phyloP scores from a whole-genome alignment of 37 sponge, comb jelly and placozoan genomes.

The Tethya wilhelma region DNA sequence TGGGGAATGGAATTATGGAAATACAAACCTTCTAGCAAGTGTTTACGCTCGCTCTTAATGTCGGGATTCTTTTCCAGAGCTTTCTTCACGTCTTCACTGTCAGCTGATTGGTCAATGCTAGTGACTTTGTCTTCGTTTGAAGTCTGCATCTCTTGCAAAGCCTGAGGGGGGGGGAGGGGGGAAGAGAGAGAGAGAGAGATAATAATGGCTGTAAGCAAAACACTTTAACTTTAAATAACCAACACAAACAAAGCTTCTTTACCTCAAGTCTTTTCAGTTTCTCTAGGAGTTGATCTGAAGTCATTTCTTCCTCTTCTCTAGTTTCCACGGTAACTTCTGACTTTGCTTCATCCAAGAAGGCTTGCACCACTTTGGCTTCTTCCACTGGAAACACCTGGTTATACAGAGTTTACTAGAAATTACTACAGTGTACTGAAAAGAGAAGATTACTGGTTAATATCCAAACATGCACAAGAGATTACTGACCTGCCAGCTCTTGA shows the following conservation, averaged over 20 bases:
- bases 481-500: conserved; percentile 61
- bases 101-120: conserved; percentile 51
- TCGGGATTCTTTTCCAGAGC: conserved; percentile 71
- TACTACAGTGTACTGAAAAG: neutral
- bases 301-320: conserved; percentile 28
- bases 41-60: conserved; percentile 57
- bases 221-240: neutral
- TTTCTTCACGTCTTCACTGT: conserved; percentile 41
- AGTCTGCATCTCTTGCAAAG: conserved; percentile 13
- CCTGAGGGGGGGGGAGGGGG: neutral
- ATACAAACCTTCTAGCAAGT: conserved; percentile 52
- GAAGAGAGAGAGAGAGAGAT: neutral
- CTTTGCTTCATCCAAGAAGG: conserved; percentile 43
- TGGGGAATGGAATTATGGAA: too few species aligned
- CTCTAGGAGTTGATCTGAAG: conserved; percentile 48
- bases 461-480: neutral
- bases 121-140: conserved; percentile 37
- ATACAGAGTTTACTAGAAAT: neutral
- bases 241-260: too few species aligned
- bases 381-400: conserved; percentile 70
- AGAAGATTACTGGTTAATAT: neutral
- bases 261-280: conserved; percentile 52
- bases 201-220: neutral
- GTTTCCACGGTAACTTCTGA: conserved; percentile 14
- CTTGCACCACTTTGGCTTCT: conserved; percentile 62